Base-by-base conservation (phyloP, 2,113 vertebrate species). In the Centropus unirufus region DNA sequence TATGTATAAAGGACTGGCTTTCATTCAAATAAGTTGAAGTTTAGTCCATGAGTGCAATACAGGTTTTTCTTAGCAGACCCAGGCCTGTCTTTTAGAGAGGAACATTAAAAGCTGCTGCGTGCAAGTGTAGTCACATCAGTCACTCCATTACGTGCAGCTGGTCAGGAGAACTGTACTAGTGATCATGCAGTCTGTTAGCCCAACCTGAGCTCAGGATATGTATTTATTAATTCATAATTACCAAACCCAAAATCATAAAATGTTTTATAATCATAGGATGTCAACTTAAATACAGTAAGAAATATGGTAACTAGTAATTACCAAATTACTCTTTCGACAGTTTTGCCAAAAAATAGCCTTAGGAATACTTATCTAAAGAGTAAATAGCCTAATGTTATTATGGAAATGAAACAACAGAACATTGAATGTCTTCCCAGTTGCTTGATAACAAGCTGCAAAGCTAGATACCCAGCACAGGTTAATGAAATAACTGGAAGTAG, bases 281-380 rank as follows among this genome's bases (percentile, higher is more conserved):
- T 57, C 91, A 85, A 36, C 58, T 85, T 30, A 88, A 62, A 54
- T n/a, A 83, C 5, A 5, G 51, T 55, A 90, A 74, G 32, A 85
- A 94, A 91, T 59, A 32, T 54, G 76, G 51, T 59, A 58, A 77
- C 47, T 59, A 75, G 17, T 44, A 84, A 96, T 63, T 84, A 87
- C 29, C 44, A 90, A 88, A 83, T 80, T 68, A 58, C 32, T 54
- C 14, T 89, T 77, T 55, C 21, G 42, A 55, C 66, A 88, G 23
- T 57, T 90, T 73, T 87, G 72, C 22, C 32, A 91, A 92, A 49
- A 79, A 92, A 75, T 29, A 92, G 70, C 59, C 66, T 80, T 68
- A 75, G 59, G 63, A 57, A 21, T 67, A 80, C 21, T 66, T 76
- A 61, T 18, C 34, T 82, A 66, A 78, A 52, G 57, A 52, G 13